These are phyloP conservation scores for Drosophila guanche DNA, from an alignment of 1,140 invertebrate species.

Conservation along the genomic window DNA sequence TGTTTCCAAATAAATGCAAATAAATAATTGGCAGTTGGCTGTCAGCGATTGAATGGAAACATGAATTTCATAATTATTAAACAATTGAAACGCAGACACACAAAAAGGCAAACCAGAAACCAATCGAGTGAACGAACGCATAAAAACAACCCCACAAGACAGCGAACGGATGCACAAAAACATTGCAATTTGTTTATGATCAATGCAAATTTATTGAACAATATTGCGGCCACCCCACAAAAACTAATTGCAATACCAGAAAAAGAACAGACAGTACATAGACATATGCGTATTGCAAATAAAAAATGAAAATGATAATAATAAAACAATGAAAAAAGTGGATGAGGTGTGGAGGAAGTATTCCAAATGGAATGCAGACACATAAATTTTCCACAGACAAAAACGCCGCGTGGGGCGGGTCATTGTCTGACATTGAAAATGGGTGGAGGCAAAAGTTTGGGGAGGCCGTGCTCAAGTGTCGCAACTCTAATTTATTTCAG, in stretches of 20 bases:
- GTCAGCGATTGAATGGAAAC: background rate
- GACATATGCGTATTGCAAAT: background rate
- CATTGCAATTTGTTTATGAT: conserved; percentile 49
- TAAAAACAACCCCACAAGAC: conserved; percentile 13
- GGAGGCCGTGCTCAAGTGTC: conserved; percentile 24
- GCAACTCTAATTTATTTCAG: conserved; percentile 49
- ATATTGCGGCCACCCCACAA: conserved; percentile 37
- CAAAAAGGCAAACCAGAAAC: conserved; percentile 12
- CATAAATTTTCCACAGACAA: conserved; percentile 74
- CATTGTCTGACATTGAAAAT: conserved; percentile 76
- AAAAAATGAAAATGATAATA: conserved; percentile 17
- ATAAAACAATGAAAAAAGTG: background rate
- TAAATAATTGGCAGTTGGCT: background rate
- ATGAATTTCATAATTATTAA: conserved; percentile 26
- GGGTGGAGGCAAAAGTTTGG: conserved; percentile 1
- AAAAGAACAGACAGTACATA: conserved; percentile 31
- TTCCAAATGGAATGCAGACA: conserved; percentile 69
- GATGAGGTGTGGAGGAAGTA: conserved; percentile 3
- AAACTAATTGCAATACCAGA: conserved; percentile 39
- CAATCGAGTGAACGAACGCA: conserved; percentile 14
- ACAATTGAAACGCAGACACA: conserved; percentile 6
- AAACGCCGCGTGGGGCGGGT: conserved; percentile 12
- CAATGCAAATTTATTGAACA: conserved; percentile 65
- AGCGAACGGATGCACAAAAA: conserved; percentile 6
- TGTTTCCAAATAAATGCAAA: too few relatives aligned